Evolutionary conservation across 2,888 invertebrate species (phyloP).

Genomic region (Nymphalis polychloros): DNA sequence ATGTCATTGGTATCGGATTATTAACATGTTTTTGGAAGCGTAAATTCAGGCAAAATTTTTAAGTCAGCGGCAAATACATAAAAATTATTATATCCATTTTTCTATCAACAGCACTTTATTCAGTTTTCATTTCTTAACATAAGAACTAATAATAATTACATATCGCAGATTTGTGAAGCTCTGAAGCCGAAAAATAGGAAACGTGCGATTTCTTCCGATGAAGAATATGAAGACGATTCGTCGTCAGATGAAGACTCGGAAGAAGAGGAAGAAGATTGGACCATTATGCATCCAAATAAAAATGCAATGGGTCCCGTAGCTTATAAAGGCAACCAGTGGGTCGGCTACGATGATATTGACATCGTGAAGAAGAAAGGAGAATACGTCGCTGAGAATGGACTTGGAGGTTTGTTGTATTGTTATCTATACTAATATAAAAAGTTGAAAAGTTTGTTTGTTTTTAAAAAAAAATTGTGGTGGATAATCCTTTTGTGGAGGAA

Average conservation of each 20-base stretch:
- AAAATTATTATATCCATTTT: too few species aligned
- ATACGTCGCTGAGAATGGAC: slow-evolving; percentile 90
- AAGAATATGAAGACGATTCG: slow-evolving; percentile 49
- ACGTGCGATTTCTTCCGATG: slow-evolving; percentile 50
- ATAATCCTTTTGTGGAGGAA: too few species aligned
- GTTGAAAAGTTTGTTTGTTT: too few species aligned
- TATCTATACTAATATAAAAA: too few species aligned
- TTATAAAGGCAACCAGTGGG: slow-evolving; percentile 92
- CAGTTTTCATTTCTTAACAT: background rate
- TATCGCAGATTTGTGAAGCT: slow-evolving; percentile 90
- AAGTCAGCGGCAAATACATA: too few species aligned
- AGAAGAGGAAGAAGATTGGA: slow-evolving; percentile 84
- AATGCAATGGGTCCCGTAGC: slow-evolving; percentile 95
- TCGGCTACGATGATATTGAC: slow-evolving; percentile 94
- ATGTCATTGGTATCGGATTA: too few species aligned
- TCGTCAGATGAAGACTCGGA: slow-evolving; percentile 68
- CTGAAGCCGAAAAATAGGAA: slow-evolving; percentile 72
- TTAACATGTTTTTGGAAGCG: too few species aligned
- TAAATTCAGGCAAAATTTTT: too few species aligned
- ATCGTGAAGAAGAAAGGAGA: slow-evolving; percentile 91
- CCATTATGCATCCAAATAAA: slow-evolving; percentile 89
- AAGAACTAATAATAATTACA: background rate
- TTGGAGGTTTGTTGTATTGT: slow-evolving; percentile 85
- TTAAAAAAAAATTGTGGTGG: too few species aligned
- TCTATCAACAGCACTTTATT: too few species aligned